Evolutionary conservation across 2,888 invertebrate species (phyloP).

Genomic region (Eupithecia insigniata): DNA sequence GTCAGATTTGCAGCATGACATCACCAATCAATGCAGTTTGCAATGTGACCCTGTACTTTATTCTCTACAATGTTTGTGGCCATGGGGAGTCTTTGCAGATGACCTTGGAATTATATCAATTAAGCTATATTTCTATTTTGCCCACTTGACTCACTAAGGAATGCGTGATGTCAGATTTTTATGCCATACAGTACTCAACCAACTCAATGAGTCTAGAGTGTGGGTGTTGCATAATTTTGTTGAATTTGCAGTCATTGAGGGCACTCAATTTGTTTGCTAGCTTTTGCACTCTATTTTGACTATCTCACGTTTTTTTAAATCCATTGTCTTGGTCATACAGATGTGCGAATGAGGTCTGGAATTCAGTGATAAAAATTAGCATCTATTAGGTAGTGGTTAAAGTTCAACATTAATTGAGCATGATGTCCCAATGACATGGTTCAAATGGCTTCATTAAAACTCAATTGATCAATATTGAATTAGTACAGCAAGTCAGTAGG

Average conservation of each 20-base stretch:
- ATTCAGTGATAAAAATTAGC: constrained; percentile 21
- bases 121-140: constrained; percentile 62
- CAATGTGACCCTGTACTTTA: constrained; percentile 36
- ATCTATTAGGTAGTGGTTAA: constrained; percentile 35
- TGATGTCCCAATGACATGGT: constrained; percentile 28
- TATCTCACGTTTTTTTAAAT: not conserved
- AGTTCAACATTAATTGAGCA: constrained; percentile 38
- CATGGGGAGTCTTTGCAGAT: constrained; percentile 28
- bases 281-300: not conserved
- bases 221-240: constrained; percentile 35
- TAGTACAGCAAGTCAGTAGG: constrained; percentile 2
- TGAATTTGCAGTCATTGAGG: constrained; percentile 28
- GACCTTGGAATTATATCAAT: constrained; percentile 61
- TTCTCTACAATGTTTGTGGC: constrained; percentile 38
- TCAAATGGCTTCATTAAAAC: constrained; percentile 34
- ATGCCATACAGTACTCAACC: constrained; percentile 38
- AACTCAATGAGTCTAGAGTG: constrained; percentile 20
- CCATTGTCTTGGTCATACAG: not conserved
- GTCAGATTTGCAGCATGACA: constrained; percentile 23
- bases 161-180: constrained; percentile 65
- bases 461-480: constrained; percentile 38
- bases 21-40: constrained; percentile 37
- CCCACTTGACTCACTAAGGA: constrained; percentile 60
- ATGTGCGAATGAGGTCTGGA: not conserved
- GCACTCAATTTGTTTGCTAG: constrained; percentile 9